phyloP scores from a whole-genome alignment of 2,888 invertebrate genomes.

The Watsonalla binaria region DNA sequence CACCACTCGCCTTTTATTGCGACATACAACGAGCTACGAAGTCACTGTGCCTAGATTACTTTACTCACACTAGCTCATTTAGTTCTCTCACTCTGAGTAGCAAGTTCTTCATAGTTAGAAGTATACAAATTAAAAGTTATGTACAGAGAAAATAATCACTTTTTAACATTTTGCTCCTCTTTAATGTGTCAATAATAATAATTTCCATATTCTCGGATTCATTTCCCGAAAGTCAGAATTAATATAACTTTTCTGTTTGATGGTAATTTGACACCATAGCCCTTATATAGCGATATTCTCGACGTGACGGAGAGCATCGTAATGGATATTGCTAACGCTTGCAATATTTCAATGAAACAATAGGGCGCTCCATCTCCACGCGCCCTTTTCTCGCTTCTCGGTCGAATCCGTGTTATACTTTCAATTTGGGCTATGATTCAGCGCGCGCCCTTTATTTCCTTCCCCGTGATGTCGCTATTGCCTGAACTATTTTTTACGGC shows the following conservation, averaged over 20 bases:
- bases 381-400: constrained; percentile 14
- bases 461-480: constrained; percentile 17
- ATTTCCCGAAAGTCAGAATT: no score
- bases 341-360: not conserved
- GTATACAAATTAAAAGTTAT: no score
- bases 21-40: constrained; percentile 27
- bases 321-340: not conserved
- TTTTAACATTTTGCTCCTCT: no score
- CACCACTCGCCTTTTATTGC: constrained; percentile 35
- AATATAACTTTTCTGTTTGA: no score
- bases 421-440: constrained; percentile 43
- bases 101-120: not conserved
- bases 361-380: not conserved
- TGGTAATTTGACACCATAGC: no score
- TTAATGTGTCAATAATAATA: no score
- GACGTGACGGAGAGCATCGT: no score
- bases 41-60: not conserved
- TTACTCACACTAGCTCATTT: not conserved
- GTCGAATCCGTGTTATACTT: constrained; percentile 26
- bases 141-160: no score
- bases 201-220: no score
- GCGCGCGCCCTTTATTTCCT: constrained; percentile 27
- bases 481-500: constrained; percentile 33
- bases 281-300: no score
- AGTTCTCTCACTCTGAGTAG: not conserved